Conservation (phyloP, 2,113 vertebrate genomes). For the Platycercus adscitus region DNA sequence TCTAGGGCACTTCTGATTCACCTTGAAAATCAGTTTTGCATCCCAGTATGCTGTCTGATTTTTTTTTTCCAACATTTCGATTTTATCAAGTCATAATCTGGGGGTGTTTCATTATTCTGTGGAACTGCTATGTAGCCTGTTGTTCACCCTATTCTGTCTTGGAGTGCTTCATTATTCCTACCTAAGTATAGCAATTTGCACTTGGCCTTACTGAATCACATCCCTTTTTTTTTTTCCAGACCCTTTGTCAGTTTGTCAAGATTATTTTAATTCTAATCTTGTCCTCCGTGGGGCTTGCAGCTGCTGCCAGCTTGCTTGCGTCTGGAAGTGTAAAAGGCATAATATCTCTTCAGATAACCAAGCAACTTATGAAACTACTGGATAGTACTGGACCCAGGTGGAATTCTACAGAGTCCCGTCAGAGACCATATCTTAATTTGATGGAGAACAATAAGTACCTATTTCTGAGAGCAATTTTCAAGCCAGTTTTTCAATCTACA, state of each 20-base stretch:
- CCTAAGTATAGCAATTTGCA: neutral
- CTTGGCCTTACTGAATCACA: neutral
- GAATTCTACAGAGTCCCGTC: rapidly evolving
- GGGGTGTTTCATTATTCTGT: neutral
- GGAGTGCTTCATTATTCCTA: neutral
- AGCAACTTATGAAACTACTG: neutral
- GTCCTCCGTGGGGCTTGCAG: neutral
- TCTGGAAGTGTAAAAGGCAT: neutral
- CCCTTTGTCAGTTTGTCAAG: neutral
- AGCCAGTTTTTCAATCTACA: neutral
- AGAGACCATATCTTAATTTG: neutral
- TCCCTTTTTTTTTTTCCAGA: neutral
- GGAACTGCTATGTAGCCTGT: neutral
- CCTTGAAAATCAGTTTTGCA: neutral
- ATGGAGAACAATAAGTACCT: neutral
- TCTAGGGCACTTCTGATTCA: neutral
- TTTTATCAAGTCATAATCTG: neutral
- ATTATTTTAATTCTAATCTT: neutral
- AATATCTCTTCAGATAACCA: neutral
- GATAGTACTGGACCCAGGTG: neutral
- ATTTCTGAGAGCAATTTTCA: neutral
- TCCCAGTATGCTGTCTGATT: neutral
- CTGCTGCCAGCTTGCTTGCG: neutral
- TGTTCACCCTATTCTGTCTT: neutral
- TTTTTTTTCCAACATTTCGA: neutral